Conservation (phyloP, 2,888 invertebrate species). For the Auanema freiburgensis region DNA sequence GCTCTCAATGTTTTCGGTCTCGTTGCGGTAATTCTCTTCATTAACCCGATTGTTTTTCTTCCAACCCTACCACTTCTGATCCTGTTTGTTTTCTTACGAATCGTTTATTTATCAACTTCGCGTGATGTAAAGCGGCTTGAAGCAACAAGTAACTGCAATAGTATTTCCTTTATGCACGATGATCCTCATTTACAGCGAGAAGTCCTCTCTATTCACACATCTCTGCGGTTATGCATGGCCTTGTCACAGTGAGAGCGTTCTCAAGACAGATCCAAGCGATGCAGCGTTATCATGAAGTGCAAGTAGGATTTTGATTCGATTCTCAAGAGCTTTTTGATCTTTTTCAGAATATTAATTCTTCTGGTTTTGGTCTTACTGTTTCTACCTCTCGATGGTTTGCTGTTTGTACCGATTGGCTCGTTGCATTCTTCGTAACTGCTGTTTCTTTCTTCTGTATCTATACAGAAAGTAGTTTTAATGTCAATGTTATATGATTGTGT, state of each 20-base stretch:
- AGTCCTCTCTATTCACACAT: conserved; percentile 94
- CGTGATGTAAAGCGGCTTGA: conserved; percentile 75
- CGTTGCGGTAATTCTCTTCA: conserved; percentile 73
- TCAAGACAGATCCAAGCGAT: conserved; percentile 79
- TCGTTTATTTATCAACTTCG: conserved; percentile 79
- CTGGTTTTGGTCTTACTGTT: conserved; percentile 88
- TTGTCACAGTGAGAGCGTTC: conserved; percentile 88
- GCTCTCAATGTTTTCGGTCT: conserved; percentile 74
- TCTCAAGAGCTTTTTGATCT: neutral
- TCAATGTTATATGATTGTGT: no score
- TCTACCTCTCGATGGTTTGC: conserved; percentile 89
- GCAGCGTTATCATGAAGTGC: conserved; percentile 66
- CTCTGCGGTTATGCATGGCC: conserved; percentile 83
- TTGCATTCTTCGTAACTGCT: conserved; percentile 81
- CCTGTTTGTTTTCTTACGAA: conserved; percentile 77
- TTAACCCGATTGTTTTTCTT: conserved; percentile 77
- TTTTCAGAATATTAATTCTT: conserved; percentile 77
- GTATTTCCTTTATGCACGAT: neutral
- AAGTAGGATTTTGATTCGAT: conserved; percentile 38
- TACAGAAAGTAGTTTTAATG: conserved; percentile 29
- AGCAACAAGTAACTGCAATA: conserved; percentile 65
- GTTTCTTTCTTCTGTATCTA: conserved; percentile 83
- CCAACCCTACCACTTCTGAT: conserved; percentile 76
- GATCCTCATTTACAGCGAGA: conserved; percentile 72
- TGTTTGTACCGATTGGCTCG: conserved; percentile 86